These are phyloP conservation scores for Seriola dumerili DNA, from an alignment of 2,113 vertebrate species.

Conservation along the genomic window DNA sequence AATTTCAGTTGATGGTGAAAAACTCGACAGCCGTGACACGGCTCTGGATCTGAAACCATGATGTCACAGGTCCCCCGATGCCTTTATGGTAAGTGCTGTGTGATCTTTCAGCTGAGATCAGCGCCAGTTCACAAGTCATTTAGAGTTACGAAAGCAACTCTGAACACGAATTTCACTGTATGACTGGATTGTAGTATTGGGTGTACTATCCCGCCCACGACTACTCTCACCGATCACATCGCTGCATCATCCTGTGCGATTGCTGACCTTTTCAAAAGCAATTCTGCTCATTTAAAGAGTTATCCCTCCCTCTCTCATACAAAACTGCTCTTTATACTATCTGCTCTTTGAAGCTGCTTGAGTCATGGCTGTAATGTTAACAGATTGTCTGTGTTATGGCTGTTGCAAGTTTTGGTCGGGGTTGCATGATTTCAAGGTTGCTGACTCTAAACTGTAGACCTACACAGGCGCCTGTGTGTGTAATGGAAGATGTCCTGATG, in stretches of 20 bases:
- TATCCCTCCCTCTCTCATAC: background rate
- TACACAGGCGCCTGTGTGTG: conserved; percentile 32
- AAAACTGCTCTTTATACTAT: background rate
- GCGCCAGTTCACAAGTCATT: background rate
- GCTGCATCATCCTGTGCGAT: background rate
- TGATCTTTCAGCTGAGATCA: conserved; percentile 33
- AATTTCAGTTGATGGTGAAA: conserved; percentile 5
- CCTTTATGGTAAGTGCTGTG: conserved; percentile 60
- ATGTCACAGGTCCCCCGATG: conserved; percentile 42
- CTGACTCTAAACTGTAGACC: conserved; percentile 35
- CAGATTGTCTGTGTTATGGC: conserved; percentile 58
- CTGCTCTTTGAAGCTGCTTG: conserved; percentile 16
- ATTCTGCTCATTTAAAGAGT: background rate
- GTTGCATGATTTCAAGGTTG: conserved; percentile 47
- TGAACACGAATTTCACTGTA: conserved; percentile 23
- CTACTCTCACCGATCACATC: background rate
- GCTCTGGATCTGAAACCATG: conserved; percentile 46
- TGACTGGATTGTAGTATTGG: conserved; percentile 55
- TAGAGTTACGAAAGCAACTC: conserved; percentile 16
- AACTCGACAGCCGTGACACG: background rate
- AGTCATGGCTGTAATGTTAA: conserved; percentile 41
- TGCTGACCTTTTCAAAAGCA: conserved; percentile 19
- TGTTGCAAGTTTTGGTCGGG: conserved; percentile 30
- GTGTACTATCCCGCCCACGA: conserved; percentile 2
- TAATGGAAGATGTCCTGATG: conserved; percentile 62